Evolutionary conservation across 2,113 vertebrate species (phyloP), one percentile per base, ranked within the genome.

Genomic region (Balaenoptera acutorostrata): DNA sequence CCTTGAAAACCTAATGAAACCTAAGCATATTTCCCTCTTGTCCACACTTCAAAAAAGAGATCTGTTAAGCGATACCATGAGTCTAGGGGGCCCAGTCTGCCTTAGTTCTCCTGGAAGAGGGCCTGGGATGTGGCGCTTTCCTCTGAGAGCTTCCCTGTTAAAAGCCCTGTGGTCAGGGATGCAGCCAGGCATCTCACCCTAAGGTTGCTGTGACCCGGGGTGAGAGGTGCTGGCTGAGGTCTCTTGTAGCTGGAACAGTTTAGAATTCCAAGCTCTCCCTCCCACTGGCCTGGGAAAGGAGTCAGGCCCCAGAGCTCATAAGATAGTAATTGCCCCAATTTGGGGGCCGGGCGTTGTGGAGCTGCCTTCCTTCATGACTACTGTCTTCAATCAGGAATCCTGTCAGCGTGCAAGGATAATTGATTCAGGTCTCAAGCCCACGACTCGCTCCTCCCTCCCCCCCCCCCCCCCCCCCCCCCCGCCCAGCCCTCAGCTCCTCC

Each of bases 371-470:
- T 90, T 97, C 98, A 72, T 33, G 95, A 98, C 95, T 94, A 96
- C 95, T 77, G 96, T 98, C 98, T 98, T 98, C 97, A 97, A 97
- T 98, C 97, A 95, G 87, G 97, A 98, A 88, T 97, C 94, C 97
- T 97, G 97, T 98, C 98, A 98, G 97, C 96, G 96, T 97, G 93
- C 94, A 90, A 93, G 93, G 97, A 97, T 98, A 98, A 98, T 98
- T 98, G 98, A 98, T 98, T 97, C 81, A 52, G 92, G 91, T 98
- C 97, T 98, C 93, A 94, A 97, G 96, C 95, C 95, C 96, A 95
- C 29, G 71, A 96, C 93, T 96, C 80, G 64, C 88, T 97, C 25
- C 61, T 11, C 61, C 25, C 61, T 6, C 52, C 52, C 23, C 25
- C 9, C 10, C 25, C 9, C 9, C 10, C 25, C 9, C n/a, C n/a